These are phyloP conservation scores for Aphaenogaster ashmeadi DNA, from an alignment of 1,140 invertebrate species.

Conservation along the genomic window DNA sequence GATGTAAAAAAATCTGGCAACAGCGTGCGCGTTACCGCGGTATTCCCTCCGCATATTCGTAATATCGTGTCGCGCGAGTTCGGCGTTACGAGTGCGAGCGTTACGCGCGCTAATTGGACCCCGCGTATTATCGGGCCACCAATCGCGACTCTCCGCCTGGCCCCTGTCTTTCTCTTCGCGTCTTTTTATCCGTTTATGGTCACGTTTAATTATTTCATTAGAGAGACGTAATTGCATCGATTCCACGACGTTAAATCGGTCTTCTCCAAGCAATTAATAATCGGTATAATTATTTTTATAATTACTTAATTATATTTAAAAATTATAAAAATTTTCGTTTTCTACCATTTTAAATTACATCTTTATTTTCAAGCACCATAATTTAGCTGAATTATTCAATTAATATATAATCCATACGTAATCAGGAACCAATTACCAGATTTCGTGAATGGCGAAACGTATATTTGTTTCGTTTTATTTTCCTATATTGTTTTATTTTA, in stretches of 20 bases:
- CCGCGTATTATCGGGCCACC: constrained; percentile 36
- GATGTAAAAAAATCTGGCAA: constrained; percentile 72
- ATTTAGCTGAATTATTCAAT: not conserved
- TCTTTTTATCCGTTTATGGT: constrained; percentile 18
- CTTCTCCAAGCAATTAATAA: not conserved
- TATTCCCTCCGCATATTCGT: constrained; percentile 50
- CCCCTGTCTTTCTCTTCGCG: not conserved
- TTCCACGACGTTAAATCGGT: not conserved
- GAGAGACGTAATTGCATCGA: not conserved
- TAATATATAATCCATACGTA: not conserved
- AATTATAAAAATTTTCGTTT: not conserved
- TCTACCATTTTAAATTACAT: not conserved
- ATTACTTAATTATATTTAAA: not conserved
- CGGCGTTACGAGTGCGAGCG: constrained; percentile 31
- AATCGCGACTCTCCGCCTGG: constrained; percentile 46
- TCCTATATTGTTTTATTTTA: constrained; percentile 1
- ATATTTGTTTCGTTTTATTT: not conserved
- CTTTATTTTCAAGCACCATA: not conserved
- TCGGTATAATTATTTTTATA: too few species aligned
- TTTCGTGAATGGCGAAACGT: not conserved
- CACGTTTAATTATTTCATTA: constrained; percentile 20
- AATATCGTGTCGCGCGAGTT: constrained; percentile 55
- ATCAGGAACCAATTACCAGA: not conserved
- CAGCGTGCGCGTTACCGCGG: constrained; percentile 44
- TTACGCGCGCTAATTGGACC: constrained; percentile 66